Evolutionary conservation across 2,888 invertebrate genomes (phyloP), one percentile per base, ranked within the genome.

Genomic region (Aspidiotus rigidus): DNA sequence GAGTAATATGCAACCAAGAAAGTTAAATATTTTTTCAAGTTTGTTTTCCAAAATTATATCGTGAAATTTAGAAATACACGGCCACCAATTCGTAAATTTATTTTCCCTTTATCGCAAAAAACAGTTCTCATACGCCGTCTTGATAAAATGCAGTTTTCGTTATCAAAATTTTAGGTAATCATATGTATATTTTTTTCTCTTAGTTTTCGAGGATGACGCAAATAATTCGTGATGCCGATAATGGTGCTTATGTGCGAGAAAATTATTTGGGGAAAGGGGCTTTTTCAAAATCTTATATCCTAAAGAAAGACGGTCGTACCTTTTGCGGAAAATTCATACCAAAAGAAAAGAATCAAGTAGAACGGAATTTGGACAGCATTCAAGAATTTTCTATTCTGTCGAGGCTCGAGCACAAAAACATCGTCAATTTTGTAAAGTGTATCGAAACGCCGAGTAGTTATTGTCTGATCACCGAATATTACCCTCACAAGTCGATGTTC

Each of bases 401-500:
- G 10, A 69, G 57, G 17, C 56, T 69, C n/a, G 17, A 44, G 9
- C 69, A 69, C 42, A 62, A 55, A 39, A 69, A 69, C 39, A 57
- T 69, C n/a, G 62, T 69, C 7, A 56, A 63, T 39, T 63, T 69
- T 13, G 57, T 57, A 13, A 56, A 69, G 57, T 69, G 62, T 40
- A 62, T 69, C n/a, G 62, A 69, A 63, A 62, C 62, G 10, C 39
- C 62, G n/a, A 17, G 28, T 41, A 62, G 42, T 11, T 62, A 62
- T 16, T 69, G 69, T 17, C 56, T 69, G 17, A 56, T 69, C 9
- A 62, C 62, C 15, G 69, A 69, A 15, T 69, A 69, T 44, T 69
- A 62, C 39, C 62, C 62, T 11, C 61, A 69, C 41, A 69, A 69
- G 39, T 69, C 69, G 44, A 57, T 69, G 63, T 62, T 62, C 59